phyloP scores from a whole-genome alignment of 2,113 vertebrate species.

The Vidua macroura region DNA sequence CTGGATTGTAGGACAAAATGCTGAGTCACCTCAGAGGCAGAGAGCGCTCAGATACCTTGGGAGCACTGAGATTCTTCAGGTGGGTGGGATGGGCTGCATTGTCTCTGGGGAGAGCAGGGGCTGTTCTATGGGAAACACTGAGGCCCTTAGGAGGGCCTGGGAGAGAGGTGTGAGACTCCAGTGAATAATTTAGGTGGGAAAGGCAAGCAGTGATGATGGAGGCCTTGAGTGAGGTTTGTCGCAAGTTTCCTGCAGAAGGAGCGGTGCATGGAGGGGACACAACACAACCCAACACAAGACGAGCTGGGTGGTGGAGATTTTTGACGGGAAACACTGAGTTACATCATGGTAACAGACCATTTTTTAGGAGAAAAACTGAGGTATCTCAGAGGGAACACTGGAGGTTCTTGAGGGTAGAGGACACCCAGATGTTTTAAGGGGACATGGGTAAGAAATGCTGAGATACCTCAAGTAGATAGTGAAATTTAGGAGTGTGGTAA shows the following conservation, averaged over 20 bases:
- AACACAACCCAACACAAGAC: fast-evolving
- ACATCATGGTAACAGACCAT: neutral
- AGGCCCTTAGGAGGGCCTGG: neutral
- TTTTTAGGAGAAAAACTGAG: neutral
- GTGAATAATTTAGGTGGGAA: neutral
- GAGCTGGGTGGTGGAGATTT: neutral
- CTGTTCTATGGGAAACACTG: neutral
- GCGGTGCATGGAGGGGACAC: fast-evolving
- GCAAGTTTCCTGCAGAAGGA: neutral
- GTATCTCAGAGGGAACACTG: neutral
- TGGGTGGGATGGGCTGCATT: fast-evolving
- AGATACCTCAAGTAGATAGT: neutral
- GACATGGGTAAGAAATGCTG: neutral
- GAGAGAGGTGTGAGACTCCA: neutral
- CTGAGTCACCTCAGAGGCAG: fast-evolving
- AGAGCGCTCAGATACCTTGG: fast-evolving
- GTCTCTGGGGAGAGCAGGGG: neutral
- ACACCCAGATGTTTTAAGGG: neutral
- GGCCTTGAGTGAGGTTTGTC: neutral
- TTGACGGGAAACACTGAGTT: neutral
- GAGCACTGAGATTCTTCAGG: neutral
- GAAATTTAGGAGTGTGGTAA: neutral
- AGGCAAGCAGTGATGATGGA: neutral
- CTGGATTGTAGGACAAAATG: neutral
- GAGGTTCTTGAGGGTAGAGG: neutral